Conservation (phyloP, 2,113 vertebrate genomes). For the Neodontobutis hainanensis region DNA sequence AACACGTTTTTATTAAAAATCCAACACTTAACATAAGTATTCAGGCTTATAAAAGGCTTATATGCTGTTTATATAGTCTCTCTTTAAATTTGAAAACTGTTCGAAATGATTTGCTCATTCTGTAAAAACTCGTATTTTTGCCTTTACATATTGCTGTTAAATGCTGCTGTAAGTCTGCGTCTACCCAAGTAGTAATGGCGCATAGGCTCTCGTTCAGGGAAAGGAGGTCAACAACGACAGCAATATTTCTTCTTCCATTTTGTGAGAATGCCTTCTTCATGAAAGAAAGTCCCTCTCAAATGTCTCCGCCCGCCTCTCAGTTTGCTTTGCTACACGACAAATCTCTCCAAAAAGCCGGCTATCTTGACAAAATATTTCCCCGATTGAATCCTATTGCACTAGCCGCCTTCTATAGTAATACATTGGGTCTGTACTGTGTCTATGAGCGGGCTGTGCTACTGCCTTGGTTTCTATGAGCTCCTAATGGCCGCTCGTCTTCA, state of each 20-base stretch:
- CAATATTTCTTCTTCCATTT: constrained; percentile 91
- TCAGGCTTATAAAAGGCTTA: background rate
- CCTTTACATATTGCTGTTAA: constrained; percentile 26
- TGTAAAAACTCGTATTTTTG: constrained; percentile 29
- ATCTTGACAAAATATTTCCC: constrained; percentile 73
- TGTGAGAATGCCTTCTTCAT: constrained; percentile 85
- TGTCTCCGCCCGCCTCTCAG: constrained; percentile 79
- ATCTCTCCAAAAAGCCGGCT: constrained; percentile 62
- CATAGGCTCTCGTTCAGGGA: constrained; percentile 79
- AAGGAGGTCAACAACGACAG: constrained; percentile 87
- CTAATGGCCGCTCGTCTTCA: constrained; percentile 95
- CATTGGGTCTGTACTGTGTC: constrained; percentile 79
- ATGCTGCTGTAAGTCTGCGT: constrained; percentile 57
- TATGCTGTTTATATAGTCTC: background rate
- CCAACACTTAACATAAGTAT: constrained; percentile 32
- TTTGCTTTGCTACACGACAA: constrained; percentile 75
- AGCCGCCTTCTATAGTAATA: constrained; percentile 80
- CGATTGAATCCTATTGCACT: constrained; percentile 79
- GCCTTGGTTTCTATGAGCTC: constrained; percentile 80
- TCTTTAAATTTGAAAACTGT: constrained; percentile 23
- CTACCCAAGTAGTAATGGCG: constrained; percentile 81
- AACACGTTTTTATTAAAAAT: constrained; percentile 62
- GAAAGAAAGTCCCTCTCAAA: constrained; percentile 89
- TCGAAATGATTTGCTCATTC: background rate
- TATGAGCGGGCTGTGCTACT: constrained; percentile 79